Percentiles rank a stretch among this genome's conserved stretches.
phyloP scores from a whole-genome alignment of 2,113 vertebrate species.

The cat (Felis catus) region F.catus_Fca126_mat1.0 CM031412.1:137324001-137324500 shows the following conservation, averaged over 20 bases:
- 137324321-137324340: slow-evolving; percentile 43
- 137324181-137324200: neutral
- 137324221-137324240: slow-evolving; percentile 7
- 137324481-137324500: slow-evolving; percentile 8
- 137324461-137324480: slow-evolving; percentile 24
- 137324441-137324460: neutral
- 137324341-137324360: neutral
- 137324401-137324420: slow-evolving; percentile 22
- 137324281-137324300: slow-evolving; percentile 28
- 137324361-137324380: slow-evolving; percentile 30
- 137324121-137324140: slow-evolving; percentile 41
- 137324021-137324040: neutral
- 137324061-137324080: slow-evolving; percentile 46
- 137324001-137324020: slow-evolving; percentile 13
- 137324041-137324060: slow-evolving; percentile 8
- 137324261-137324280: slow-evolving; percentile 25
- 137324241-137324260: slow-evolving; percentile 38
- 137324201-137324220: slow-evolving; percentile 5
- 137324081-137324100: slow-evolving; percentile 29
- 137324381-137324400: slow-evolving; percentile 27
- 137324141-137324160: slow-evolving; percentile 36
- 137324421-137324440: slow-evolving; percentile 39
- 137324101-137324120: neutral
- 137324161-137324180: slow-evolving; percentile 1
- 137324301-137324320: slow-evolving; percentile 21